These are phyloP conservation scores for Indicator indicator DNA, from an alignment of 2,113 vertebrate genomes.

Conservation along the genomic window DNA sequence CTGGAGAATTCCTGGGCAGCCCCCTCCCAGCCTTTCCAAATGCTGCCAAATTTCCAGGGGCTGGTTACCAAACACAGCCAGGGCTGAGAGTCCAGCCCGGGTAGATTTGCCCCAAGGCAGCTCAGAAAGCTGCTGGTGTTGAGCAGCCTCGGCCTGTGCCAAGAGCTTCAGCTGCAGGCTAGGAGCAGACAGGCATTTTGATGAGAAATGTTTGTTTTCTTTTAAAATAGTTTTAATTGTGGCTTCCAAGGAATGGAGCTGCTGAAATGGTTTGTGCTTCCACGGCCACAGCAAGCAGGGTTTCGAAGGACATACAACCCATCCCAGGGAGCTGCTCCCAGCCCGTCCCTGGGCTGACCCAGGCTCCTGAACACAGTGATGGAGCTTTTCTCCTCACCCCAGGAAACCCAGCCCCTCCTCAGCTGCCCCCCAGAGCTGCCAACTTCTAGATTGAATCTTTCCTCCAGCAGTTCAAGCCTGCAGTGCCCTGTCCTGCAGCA, in stretches of 20 bases:
- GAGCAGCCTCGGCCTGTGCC: neutral
- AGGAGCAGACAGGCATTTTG: neutral
- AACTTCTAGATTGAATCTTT: neutral
- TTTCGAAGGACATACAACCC: neutral
- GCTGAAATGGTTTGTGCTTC: neutral
- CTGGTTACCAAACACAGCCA: accelerated
- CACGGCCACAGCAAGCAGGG: neutral
- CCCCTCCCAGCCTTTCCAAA: neutral
- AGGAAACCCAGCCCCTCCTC: neutral
- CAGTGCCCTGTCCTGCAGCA: neutral
- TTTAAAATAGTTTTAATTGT: conserved; percentile 36
- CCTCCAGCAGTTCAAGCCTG: neutral
- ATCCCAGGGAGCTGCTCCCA: neutral
- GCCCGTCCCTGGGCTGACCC: neutral
- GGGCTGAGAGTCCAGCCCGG: neutral
- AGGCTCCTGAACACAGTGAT: accelerated
- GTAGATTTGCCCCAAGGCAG: neutral
- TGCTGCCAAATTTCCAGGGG: neutral
- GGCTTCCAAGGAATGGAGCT: neutral
- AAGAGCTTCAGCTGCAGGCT: neutral
- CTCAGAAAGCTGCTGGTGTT: neutral
- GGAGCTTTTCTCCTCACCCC: neutral
- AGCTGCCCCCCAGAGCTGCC: neutral
- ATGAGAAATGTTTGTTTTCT: conserved; percentile 34
- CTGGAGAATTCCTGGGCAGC: neutral